phyloP scores from a whole-genome alignment of 2,113 vertebrate genomes.

The Zootoca vivipara region DNA sequence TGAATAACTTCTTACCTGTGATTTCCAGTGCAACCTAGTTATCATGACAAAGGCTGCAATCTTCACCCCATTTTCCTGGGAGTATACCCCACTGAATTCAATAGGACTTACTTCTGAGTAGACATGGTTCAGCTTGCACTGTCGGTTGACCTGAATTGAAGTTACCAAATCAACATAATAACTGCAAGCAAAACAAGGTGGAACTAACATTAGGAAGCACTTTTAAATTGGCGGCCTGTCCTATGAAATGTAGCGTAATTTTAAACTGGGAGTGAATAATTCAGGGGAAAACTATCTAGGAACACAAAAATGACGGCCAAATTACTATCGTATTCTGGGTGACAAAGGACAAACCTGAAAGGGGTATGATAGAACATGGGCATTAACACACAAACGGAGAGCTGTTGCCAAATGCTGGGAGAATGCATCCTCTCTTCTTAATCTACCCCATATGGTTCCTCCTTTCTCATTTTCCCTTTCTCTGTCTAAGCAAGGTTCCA shows the following conservation, averaged over 20 bases:
- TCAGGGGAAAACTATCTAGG: background rate
- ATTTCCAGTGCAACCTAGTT: background rate
- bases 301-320: background rate
- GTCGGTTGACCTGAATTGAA: too few species aligned
- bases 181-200: background rate
- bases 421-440: background rate
- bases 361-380: background rate
- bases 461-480: background rate
- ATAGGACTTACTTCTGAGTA: too few species aligned
- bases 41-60: too few species aligned
- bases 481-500: background rate
- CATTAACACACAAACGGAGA: background rate
- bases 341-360: background rate
- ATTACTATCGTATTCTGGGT: background rate
- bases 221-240: background rate
- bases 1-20: background rate
- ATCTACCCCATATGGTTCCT: background rate
- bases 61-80: too few species aligned
- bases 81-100: too few species aligned
- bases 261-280: background rate
- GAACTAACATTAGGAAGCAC: background rate
- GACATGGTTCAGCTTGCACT: too few species aligned
- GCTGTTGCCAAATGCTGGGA: background rate
- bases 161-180: background rate
- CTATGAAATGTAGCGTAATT: background rate